Base-by-base conservation (phyloP, 2,888 invertebrate genomes). In the Oithona nana region DNA sequence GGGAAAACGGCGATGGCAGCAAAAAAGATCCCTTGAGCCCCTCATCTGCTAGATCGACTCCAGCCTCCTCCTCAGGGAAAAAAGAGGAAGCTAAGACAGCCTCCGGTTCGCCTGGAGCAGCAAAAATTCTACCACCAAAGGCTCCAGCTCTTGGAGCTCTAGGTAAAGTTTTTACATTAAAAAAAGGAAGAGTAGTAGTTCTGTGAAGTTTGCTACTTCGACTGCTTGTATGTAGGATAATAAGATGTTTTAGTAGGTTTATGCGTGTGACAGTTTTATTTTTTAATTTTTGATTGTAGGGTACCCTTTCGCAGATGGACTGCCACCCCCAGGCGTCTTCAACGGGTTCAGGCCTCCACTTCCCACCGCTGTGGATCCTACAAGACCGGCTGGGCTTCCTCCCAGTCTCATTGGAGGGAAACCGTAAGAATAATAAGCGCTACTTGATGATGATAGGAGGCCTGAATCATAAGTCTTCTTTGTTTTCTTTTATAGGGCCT, bases 351-450 rank as follows among this genome's bases (percentile, higher is more conserved):
- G 54, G 54, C 54, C 54, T 16, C 54, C 54, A 59, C 49, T 49
- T 49, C 59, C 59, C 49, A 50, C 49, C 20, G 59, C 49, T 11
- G 29, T 59, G 49, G 48, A 39, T 24, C 59, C 59, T 16, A 49
- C n/a, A 28, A 22, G 59, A 11, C 31, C 6, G 39, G 8, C 39
- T 6, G 39, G 24, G 22, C 49, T 49, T 49, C 28, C 59, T 22
- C 31, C 31, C 28, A 50, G 59, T 3, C 24, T 59, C 6, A 49
- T 48, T 65, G 84, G 85, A 66, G 86, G 86, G 70, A 87, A 87
- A 78, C 86, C 87, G 87, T 87, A 78, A 84, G 86, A 83, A 56
- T 20, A 8, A 13, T 52, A 52, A 52, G 24, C 8, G n/a, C 8
- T 11, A 52, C n/a, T 11, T 8, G n/a, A 20, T 11, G 8, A 11